Percentiles rank a stretch among this genome's conserved stretches.
Evolutionary conservation across 2,113 vertebrate genomes (phyloP).

Genomic region (Microcebus ravelobensis): DNA sequence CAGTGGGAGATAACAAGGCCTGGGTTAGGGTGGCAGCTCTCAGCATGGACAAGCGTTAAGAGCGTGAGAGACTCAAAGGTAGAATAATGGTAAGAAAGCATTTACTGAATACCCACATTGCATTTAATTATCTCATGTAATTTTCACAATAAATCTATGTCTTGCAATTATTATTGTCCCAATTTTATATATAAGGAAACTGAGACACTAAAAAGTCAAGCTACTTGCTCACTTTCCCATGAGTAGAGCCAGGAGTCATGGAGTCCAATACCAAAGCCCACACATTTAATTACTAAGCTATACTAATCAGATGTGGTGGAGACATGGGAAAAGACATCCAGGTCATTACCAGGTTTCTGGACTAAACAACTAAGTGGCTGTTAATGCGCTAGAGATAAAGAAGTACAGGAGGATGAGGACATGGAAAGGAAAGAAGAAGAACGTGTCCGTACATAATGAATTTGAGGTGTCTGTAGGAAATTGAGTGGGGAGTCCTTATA

Average conservation of each 20-base stretch:
- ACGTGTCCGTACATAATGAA: background rate
- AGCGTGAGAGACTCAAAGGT: background rate
- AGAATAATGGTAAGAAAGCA: background rate
- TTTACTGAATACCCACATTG: background rate
- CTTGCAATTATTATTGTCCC: background rate
- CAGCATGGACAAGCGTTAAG: background rate
- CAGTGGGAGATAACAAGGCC: background rate
- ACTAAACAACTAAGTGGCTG: background rate
- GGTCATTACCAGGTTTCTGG: background rate
- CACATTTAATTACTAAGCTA: background rate
- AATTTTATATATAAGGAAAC: background rate
- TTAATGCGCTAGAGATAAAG: background rate
- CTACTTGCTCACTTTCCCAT: background rate
- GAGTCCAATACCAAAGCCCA: background rate
- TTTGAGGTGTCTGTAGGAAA: background rate
- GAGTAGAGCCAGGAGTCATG: background rate
- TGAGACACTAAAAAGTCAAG: background rate
- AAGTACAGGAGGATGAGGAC: background rate
- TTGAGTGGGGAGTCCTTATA: background rate
- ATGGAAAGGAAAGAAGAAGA: background rate
- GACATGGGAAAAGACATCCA: background rate
- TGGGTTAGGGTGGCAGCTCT: background rate
- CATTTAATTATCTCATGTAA: background rate
- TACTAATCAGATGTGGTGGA: too few relatives aligned
- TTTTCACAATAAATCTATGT: background rate